Evolutionary conservation across 2,113 vertebrate species (phyloP).

Genomic region (Chloroceryle aenea): DNA sequence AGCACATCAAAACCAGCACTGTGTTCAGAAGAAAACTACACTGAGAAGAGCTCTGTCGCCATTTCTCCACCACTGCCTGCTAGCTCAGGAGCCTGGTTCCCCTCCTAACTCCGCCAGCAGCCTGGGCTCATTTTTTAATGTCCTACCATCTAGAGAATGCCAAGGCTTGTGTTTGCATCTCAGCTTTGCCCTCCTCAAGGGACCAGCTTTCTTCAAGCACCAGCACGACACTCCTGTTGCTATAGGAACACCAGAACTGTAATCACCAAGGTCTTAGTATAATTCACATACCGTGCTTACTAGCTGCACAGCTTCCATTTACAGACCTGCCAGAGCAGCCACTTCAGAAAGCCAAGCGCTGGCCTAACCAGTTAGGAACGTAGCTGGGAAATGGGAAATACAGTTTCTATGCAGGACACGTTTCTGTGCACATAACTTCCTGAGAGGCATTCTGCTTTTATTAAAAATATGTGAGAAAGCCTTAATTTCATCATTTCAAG

Average conservation of each 20-base stretch:
- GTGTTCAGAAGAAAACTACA: background rate
- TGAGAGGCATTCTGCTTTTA: background rate
- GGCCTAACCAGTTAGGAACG: background rate
- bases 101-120: background rate
- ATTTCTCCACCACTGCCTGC: background rate
- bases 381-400: background rate
- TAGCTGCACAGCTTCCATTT: background rate
- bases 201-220: conserved; percentile 43
- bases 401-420: background rate
- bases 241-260: conserved; percentile 67
- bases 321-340: background rate
- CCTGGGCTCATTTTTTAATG: background rate
- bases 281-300: background rate
- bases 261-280: conserved; percentile 40
- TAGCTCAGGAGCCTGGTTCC: fast-evolving
- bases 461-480: background rate
- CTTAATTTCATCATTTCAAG: background rate
- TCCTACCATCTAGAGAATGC: background rate
- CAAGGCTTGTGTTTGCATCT: background rate
- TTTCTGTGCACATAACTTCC: background rate
- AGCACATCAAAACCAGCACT: background rate
- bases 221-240: conserved; percentile 54
- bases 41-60: background rate
- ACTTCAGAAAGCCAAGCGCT: background rate
- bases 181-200: conserved; percentile 12